Conservation (phyloP, 1,140 invertebrate species). For the Gerris buenoi region DNA sequence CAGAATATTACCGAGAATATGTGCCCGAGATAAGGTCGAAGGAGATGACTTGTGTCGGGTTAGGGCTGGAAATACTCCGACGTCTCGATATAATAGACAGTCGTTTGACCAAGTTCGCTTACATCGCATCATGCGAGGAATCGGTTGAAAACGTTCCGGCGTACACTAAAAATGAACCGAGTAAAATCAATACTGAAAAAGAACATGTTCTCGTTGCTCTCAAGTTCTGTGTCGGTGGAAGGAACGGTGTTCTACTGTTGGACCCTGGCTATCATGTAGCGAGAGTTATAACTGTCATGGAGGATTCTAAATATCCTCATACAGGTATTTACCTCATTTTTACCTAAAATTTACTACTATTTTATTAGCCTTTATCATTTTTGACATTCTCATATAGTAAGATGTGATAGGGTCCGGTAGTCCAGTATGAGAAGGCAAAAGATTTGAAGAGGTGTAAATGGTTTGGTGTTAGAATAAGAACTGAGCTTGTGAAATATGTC, state of each 20-base stretch:
- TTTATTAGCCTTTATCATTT: too few relatives aligned
- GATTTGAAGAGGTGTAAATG: too few relatives aligned
- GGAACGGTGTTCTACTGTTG: conserved; percentile 57
- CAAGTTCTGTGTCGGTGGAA: conserved; percentile 50
- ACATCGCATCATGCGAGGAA: conserved; percentile 76
- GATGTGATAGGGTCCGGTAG: too few relatives aligned
- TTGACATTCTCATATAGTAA: too few relatives aligned
- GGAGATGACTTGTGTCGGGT: conserved; percentile 74
- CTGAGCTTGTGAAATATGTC: too few relatives aligned
- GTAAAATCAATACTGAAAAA: conserved; percentile 34
- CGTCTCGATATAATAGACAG: conserved; percentile 37
- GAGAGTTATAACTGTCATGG: conserved; percentile 70
- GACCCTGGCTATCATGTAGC: conserved; percentile 84
- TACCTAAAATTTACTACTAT: too few relatives aligned
- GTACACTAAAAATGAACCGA: conserved; percentile 40
- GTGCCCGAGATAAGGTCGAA: conserved; percentile 55
- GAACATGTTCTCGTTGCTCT: conserved; percentile 76
- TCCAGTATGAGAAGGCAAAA: too few relatives aligned
- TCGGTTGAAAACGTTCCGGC: conserved; percentile 47
- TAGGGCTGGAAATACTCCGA: conserved; percentile 59
- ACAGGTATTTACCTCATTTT: conserved; percentile 49
- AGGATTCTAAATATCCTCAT: conserved; percentile 65
- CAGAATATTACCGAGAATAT: conserved; percentile 56
- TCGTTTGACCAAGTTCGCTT: conserved; percentile 50
- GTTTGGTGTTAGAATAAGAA: too few relatives aligned